phyloP scores from a whole-genome alignment of 2,797 vertebrate species.

The Coluber constrictor region DNA sequence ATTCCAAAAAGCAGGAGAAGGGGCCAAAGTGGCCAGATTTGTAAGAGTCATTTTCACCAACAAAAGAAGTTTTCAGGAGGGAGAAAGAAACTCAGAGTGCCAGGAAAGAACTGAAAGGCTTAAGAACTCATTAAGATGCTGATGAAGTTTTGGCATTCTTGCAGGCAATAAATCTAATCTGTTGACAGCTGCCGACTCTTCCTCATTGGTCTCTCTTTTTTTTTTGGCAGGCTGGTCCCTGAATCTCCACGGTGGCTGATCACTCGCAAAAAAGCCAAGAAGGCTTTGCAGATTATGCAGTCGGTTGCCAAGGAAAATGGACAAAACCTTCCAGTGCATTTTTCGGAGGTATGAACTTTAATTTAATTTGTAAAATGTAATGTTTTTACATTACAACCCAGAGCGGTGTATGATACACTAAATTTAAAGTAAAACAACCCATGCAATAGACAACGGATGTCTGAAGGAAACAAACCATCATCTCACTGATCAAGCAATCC shows the following conservation, averaged over 20 bases:
- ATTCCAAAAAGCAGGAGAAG: neutral
- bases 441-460: neutral
- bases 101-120: neutral
- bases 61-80: neutral
- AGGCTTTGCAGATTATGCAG: conserved; percentile 82
- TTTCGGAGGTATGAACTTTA: conserved; percentile 70
- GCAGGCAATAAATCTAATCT: neutral
- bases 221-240: conserved; percentile 82
- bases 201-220: conserved; percentile 14
- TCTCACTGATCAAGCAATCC: neutral
- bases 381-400: neutral
- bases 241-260: conserved; percentile 96
- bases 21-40: neutral
- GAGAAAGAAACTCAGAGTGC: neutral
- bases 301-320: conserved; percentile 87
- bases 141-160: neutral
- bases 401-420: neutral
- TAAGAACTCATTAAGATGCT: neutral
- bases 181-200: neutral
- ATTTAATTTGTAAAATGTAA: neutral
- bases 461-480: neutral
- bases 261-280: conserved; percentile 80
- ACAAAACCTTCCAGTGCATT: conserved; percentile 71
- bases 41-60: neutral
- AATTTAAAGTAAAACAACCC: neutral